These are phyloP conservation scores for Neoaliturus tenellus DNA, from an alignment of 2,888 invertebrate species.

Conservation along the genomic window DNA sequence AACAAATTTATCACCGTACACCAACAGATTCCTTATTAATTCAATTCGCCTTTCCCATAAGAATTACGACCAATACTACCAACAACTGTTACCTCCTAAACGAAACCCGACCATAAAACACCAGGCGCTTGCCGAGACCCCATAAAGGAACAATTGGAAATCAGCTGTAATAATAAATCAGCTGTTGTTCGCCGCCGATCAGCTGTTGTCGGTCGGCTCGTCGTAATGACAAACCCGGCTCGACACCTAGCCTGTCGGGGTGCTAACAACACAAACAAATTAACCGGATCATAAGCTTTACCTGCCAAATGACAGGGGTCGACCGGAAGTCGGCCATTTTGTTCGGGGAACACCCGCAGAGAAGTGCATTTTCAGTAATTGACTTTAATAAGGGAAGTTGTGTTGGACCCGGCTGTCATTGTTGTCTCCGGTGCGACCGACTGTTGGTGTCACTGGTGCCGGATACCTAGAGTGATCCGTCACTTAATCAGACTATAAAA, in stretches of 20 bases:
- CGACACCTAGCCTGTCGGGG: constrained; percentile 42
- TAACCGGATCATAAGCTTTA: constrained; percentile 58
- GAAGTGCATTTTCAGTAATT: constrained; percentile 58
- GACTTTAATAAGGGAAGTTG: constrained; percentile 64
- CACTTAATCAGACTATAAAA: too few species aligned
- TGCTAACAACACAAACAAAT: constrained; percentile 60
- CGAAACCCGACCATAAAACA: too few species aligned
- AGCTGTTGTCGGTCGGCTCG: neutral
- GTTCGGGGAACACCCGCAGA: constrained; percentile 59
- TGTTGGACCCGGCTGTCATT: constrained; percentile 63
- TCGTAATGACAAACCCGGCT: constrained; percentile 47
- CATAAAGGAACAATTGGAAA: too few species aligned
- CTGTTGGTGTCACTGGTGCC: neutral
- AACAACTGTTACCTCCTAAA: too few species aligned
- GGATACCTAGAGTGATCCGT: too few species aligned
- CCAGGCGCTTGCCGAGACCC: too few species aligned
- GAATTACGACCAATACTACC: too few species aligned
- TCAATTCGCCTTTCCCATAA: too few species aligned
- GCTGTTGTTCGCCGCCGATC: neutral
- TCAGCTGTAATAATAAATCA: neutral
- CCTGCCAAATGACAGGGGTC: constrained; percentile 58
- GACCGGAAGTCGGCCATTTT: constrained; percentile 60
- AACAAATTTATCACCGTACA: too few species aligned
- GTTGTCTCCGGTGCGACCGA: neutral
- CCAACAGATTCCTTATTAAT: too few species aligned